Evolutionary conservation across 2,888 invertebrate species (phyloP), one percentile per base, ranked within the genome.

Genomic region (Hydrotaea diabolus): DNA sequence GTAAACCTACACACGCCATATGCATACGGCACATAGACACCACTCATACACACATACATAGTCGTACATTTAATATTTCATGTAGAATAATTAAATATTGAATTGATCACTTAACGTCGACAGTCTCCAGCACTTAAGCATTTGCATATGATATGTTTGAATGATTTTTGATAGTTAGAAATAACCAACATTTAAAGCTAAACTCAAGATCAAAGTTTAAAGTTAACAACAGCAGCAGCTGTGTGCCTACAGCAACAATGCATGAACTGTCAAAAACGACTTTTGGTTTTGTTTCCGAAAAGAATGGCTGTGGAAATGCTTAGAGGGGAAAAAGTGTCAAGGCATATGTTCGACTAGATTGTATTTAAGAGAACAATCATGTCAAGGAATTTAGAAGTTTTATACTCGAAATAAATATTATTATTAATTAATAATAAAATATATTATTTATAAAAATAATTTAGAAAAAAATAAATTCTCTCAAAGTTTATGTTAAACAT

Each of bases 151-250:
- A 26, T 39, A 62, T n/a, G 31, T n/a, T n/a, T 62, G 31, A n/a
- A n/a, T 62, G 62, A 62, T 23, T 62, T 39, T 62, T 62, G 36
- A 62, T 31, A 31, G 3, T 2, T 31, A 36, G n/a, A n/a, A 5
- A n/a, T 62, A 17, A 62, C 31, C 62, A 62, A 62, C 23, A 59
- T 26, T 26, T 11, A 26, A 26, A 26, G 19, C 23, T 26, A 11
- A 59, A 59, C 15, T 62, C 62, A 62, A 62, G 62, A 62, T 62
- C 62, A 62, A 62, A 31, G 62, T 62, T 62, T 62, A 36, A 62
- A 62, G 31, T 36, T 62, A 31, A 36, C 31, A 2, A 7, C 31
- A 31, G 7, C 31, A 31, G 7, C 31, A 31, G 7, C 31, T 7
- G n/a, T n/a, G n/a, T n/a, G 7, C 31, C 31, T 4, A 2, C 31